phyloP scores from a whole-genome alignment of 2,113 vertebrate genomes.

The Zapus hudsonius region DNA sequence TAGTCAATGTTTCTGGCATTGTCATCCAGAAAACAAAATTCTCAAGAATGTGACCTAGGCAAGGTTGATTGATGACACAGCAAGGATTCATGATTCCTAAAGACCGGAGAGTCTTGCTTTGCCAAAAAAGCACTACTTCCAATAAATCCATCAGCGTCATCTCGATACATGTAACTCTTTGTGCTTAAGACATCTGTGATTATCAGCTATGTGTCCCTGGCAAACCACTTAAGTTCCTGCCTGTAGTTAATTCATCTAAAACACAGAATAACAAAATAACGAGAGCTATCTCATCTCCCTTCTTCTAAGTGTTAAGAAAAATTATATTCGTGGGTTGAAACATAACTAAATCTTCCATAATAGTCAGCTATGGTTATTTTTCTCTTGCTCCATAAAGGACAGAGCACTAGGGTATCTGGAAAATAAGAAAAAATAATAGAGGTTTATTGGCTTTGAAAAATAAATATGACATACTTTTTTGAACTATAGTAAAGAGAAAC shows the following conservation, averaged over 20 bases:
- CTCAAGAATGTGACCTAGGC: not conserved
- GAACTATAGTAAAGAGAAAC: not conserved
- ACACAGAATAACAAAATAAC: not conserved
- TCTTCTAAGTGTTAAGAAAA: conserved; percentile 14
- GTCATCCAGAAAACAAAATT: not conserved
- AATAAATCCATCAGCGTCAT: too few relatives aligned
- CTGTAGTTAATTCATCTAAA: not conserved
- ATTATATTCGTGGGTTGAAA: not conserved
- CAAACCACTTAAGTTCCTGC: not conserved
- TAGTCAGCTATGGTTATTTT: not conserved
- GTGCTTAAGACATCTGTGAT: not conserved
- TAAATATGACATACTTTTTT: not conserved
- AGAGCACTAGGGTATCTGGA: not conserved
- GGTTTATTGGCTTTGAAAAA: not conserved
- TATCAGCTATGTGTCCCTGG: not conserved
- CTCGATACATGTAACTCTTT: not conserved
- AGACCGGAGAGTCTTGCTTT: not conserved
- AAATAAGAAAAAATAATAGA: not conserved
- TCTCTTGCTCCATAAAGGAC: not conserved
- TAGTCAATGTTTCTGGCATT: not conserved
- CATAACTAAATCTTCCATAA: not conserved
- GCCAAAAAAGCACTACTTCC: not conserved
- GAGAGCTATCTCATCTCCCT: not conserved
- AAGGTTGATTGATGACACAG: too few relatives aligned
- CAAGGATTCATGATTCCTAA: not conserved